phyloP scores from a whole-genome alignment of 1,140 invertebrate genomes.

The Drosophila saltans region DNA sequence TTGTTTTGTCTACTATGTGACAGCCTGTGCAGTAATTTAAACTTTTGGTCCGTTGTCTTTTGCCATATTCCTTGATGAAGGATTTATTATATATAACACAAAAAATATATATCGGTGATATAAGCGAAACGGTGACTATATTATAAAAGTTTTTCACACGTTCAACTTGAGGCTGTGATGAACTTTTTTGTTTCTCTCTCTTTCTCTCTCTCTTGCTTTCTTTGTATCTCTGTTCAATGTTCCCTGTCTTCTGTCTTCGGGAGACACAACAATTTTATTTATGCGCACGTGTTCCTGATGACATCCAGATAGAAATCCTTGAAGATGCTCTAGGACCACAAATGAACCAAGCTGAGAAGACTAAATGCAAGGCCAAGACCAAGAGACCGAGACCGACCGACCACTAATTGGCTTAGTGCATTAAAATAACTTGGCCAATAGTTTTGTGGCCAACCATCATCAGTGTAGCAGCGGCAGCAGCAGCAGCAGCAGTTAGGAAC shows the following conservation, averaged over 20 bases:
- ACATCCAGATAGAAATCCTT: constrained; percentile 31
- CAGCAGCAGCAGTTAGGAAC: constrained; percentile 22
- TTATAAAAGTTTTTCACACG: constrained; percentile 78
- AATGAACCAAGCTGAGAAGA: constrained; percentile 60
- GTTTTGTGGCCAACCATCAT: constrained; percentile 62
- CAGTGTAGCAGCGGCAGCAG: neutral
- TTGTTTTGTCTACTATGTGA: constrained; percentile 32
- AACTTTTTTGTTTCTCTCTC: constrained; percentile 61
- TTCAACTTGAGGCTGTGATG: constrained; percentile 67
- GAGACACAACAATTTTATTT: constrained; percentile 45
- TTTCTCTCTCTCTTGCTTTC: neutral
- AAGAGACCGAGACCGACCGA: constrained; percentile 25
- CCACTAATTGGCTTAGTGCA: constrained; percentile 80
- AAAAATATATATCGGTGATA: constrained; percentile 34
- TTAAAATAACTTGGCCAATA: constrained; percentile 80
- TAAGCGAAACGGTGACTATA: constrained; percentile 67
- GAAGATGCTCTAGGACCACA: constrained; percentile 40
- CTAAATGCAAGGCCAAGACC: constrained; percentile 26
- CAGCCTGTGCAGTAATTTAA: constrained; percentile 79
- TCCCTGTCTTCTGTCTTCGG: neutral
- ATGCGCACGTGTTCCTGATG: constrained; percentile 69
- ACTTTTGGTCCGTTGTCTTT: constrained; percentile 54
- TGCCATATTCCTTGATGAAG: constrained; percentile 22
- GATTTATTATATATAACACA: constrained; percentile 56
- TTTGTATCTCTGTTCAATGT: neutral